Evolutionary conservation across 2,888 invertebrate genomes (phyloP).

Genomic region (Atherix ibis): DNA sequence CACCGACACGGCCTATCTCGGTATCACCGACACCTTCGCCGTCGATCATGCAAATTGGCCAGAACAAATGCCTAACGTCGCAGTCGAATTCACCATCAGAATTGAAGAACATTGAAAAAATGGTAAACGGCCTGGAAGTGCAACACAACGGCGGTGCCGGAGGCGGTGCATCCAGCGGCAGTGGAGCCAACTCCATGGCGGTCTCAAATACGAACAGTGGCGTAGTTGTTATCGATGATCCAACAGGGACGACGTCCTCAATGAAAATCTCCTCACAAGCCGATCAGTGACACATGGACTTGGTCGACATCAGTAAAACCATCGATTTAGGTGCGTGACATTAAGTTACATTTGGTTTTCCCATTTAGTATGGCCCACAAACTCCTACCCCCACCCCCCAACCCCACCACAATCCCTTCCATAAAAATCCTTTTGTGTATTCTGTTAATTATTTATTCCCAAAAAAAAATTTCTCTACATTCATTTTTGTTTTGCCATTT

Average conservation of each 20-base stretch:
- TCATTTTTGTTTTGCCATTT: too few relatives aligned
- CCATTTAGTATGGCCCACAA: too few relatives aligned
- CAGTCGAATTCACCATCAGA: constrained; percentile 41
- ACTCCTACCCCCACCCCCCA: too few relatives aligned
- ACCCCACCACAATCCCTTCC: too few relatives aligned
- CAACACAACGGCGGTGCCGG: constrained; percentile 40
- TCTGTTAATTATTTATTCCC: too few relatives aligned
- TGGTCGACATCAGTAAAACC: too few relatives aligned
- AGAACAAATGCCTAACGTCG: constrained; percentile 28
- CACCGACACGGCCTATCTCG: constrained; percentile 32
- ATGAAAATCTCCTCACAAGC: constrained; percentile 12
- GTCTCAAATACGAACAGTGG: too few relatives aligned
- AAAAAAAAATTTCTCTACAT: too few relatives aligned
- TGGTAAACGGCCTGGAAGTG: constrained; percentile 91
- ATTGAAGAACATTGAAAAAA: constrained; percentile 90
- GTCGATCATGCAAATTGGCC: constrained; percentile 30
- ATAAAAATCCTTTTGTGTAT: too few relatives aligned
- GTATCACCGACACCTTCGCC: constrained; percentile 28
- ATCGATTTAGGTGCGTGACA: not conserved
- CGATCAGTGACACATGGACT: constrained; percentile 33
- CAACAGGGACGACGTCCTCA: constrained; percentile 14
- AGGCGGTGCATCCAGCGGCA: constrained; percentile 8
- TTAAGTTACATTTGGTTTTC: not conserved
- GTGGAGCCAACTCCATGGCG: constrained; percentile 4
- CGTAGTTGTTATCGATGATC: constrained; percentile 9